phyloP scores from a whole-genome alignment of 2,888 invertebrate genomes.

The Xanthorhoe designata region DNA sequence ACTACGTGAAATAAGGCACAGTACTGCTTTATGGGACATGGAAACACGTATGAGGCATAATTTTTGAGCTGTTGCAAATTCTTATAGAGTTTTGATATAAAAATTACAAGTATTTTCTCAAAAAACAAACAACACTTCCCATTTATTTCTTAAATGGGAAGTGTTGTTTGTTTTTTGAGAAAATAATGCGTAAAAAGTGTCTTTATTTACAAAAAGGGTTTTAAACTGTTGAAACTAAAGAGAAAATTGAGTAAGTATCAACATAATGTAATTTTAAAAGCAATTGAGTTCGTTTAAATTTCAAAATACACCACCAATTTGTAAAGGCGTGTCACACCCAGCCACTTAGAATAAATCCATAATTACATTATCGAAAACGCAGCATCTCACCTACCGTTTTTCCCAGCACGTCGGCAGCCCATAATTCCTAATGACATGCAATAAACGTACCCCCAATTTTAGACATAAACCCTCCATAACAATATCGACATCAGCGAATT shows the following conservation, averaged over 20 bases:
- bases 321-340: slow-evolving; percentile 35
- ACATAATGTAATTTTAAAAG: too few relatives aligned
- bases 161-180: not conserved
- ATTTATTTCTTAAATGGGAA: slow-evolving; percentile 18
- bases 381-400: slow-evolving; percentile 71
- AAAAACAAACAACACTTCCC: not conserved
- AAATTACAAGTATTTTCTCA: slow-evolving; percentile 10
- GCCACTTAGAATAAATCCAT: slow-evolving; percentile 79
- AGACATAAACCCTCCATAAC: slow-evolving; percentile 85
- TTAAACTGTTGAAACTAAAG: too few relatives aligned
- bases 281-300: too few relatives aligned
- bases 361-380: slow-evolving; percentile 81
- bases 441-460: slow-evolving; percentile 86
- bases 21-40: slow-evolving; percentile 78
- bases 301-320: slow-evolving; percentile 11
- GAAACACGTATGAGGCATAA: slow-evolving; percentile 80
- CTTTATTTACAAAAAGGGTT: too few relatives aligned
- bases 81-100: slow-evolving; percentile 39
- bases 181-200: not conserved
- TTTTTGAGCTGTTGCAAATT: slow-evolving; percentile 74
- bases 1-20: slow-evolving; percentile 82
- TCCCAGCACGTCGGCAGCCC: slow-evolving; percentile 78
- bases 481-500: slow-evolving; percentile 85
- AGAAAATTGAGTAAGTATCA: too few relatives aligned
- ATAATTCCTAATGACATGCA: slow-evolving; percentile 86